A percentile compares a stretch with the other conserved stretches of the same genome.
Conservation (phyloP, 2,113 vertebrate species). For the Atractosteus spatula region DNA sequence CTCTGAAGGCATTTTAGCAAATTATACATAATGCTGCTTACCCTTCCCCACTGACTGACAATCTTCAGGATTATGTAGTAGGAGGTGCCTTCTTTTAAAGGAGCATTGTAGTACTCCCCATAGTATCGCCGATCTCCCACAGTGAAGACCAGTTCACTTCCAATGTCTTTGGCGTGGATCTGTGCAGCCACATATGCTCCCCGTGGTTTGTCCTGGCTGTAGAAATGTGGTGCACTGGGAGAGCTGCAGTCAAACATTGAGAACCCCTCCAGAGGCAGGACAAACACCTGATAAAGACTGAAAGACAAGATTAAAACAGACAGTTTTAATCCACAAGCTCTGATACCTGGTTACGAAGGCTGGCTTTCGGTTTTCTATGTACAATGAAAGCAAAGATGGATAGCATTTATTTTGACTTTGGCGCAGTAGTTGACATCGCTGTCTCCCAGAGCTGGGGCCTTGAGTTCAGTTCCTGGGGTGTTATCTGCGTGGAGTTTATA, state of each 20-base stretch:
- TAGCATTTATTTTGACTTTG: no score
- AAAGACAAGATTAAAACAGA: constrained; percentile 41
- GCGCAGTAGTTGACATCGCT: no score
- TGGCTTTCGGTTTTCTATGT: no score
- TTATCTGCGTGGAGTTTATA: no score
- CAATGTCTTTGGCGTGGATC: constrained; percentile 61
- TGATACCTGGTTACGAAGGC: background rate
- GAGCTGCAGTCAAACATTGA: constrained; percentile 77
- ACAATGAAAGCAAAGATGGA: no score
- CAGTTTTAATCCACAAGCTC: background rate
- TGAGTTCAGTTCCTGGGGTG: no score
- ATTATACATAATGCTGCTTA: constrained; percentile 41
- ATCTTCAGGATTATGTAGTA: constrained; percentile 82
- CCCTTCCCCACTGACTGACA: constrained; percentile 83
- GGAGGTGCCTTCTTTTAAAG: constrained; percentile 73
- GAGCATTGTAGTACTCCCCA: constrained; percentile 81
- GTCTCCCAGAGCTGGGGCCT: no score
- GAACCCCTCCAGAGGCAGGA: constrained; percentile 68
- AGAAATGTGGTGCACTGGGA: constrained; percentile 51
- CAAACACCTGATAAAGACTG: constrained; percentile 90
- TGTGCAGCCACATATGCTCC: constrained; percentile 77
- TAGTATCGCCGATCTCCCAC: constrained; percentile 84
- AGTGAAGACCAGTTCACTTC: constrained; percentile 65
- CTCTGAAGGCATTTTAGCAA: no score
- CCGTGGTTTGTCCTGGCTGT: constrained; percentile 45